Conservation (phyloP, 2,113 vertebrate species). For the Apteryx owenii region DNA sequence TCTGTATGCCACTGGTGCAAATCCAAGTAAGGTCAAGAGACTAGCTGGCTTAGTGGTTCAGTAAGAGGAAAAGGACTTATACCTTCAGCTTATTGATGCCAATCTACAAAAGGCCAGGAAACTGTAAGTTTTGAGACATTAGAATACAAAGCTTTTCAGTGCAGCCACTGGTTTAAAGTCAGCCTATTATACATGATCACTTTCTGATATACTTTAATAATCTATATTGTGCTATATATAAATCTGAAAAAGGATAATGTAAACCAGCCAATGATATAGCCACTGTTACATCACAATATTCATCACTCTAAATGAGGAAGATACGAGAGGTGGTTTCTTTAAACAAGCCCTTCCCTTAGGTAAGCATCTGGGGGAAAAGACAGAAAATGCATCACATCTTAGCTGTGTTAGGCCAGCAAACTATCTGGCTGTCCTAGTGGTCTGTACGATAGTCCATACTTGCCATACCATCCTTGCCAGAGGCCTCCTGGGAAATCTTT, state of each 20-base stretch:
- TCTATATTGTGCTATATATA: background rate
- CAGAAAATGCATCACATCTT: background rate
- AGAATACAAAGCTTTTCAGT: background rate
- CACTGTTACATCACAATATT: background rate
- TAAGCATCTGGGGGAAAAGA: background rate
- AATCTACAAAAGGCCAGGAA: background rate
- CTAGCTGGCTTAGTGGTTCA: constrained; percentile 30
- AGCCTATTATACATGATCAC: background rate
- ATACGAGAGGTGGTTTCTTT: background rate
- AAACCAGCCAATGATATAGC: background rate
- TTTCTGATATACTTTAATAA: background rate
- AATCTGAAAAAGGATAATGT: background rate
- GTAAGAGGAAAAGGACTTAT: constrained; percentile 14
- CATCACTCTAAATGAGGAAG: background rate
- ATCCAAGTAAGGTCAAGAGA: constrained; percentile 36
- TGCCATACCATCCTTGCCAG: background rate
- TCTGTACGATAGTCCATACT: background rate
- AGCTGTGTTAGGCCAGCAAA: background rate
- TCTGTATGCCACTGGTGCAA: constrained; percentile 25
- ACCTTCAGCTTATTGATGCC: background rate
- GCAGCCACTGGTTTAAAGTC: background rate
- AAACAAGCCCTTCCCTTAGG: background rate
- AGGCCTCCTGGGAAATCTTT: background rate
- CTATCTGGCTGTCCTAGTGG: background rate
- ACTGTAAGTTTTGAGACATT: background rate